phyloP scores from a whole-genome alignment of 2,113 vertebrate genomes.

The Corythaixoides concolor region DNA sequence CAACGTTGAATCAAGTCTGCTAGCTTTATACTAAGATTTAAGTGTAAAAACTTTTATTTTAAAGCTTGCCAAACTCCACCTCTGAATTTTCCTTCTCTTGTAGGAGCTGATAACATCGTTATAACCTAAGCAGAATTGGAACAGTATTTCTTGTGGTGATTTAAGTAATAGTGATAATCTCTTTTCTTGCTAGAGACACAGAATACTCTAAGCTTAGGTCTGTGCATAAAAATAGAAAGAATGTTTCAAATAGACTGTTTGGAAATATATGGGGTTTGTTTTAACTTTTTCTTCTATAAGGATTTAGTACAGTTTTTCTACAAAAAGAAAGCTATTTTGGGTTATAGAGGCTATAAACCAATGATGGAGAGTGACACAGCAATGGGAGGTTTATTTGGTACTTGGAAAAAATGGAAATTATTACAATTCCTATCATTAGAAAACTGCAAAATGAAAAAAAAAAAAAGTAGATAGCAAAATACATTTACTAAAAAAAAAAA shows the following conservation, averaged over 20 bases:
- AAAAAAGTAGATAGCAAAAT: slow-evolving; percentile 27
- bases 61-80: neutral
- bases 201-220: neutral
- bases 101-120: neutral
- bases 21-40: neutral
- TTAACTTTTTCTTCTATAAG: neutral
- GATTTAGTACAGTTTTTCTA: neutral
- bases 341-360: neutral
- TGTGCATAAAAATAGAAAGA: neutral
- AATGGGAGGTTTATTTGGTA: neutral
- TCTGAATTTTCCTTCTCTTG: neutral
- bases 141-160: neutral
- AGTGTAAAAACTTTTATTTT: neutral
- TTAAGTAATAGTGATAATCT: neutral
- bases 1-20: neutral
- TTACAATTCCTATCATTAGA: neutral
- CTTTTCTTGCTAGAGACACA: neutral
- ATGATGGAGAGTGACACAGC: neutral
- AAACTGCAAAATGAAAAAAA: neutral
- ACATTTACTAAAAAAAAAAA: neutral
- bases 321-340: neutral
- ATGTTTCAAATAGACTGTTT: neutral
- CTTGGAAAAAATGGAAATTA: slow-evolving; percentile 9
- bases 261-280: neutral
- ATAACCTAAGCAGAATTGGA: neutral